These are phyloP conservation scores for Xestia c-nigrum DNA, from an alignment of 2,888 invertebrate species.

Conservation along the genomic window DNA sequence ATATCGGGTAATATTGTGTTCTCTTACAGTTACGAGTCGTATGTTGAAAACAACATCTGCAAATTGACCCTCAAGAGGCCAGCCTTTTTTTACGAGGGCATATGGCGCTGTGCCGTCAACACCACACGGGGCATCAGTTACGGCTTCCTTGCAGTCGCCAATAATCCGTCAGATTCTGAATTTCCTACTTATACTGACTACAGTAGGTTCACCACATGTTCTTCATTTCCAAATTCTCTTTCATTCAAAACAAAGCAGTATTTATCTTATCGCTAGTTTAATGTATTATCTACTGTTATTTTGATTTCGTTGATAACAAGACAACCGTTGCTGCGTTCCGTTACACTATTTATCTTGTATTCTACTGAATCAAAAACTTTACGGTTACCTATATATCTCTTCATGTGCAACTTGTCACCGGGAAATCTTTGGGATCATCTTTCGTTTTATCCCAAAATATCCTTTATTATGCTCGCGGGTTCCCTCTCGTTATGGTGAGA, in stretches of 20 bases:
- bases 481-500: background rate
- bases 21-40: constrained; percentile 70
- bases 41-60: constrained; percentile 72
- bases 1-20: background rate
- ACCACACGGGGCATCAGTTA: constrained; percentile 75
- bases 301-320: background rate
- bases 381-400: background rate
- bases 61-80: constrained; percentile 77
- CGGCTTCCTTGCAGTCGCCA: constrained; percentile 72
- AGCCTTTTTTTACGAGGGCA: constrained; percentile 68
- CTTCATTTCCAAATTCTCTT: background rate
- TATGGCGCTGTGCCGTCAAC: constrained; percentile 85
- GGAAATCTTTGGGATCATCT: background rate
- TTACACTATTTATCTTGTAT: background rate
- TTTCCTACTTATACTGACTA: no score
- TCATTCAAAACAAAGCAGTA: background rate
- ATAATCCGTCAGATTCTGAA: background rate
- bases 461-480: background rate
- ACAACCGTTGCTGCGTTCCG: background rate
- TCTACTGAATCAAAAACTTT: no score
- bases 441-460: background rate
- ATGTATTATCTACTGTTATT: background rate
- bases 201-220: constrained; percentile 10
- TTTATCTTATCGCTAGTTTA: background rate
- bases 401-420: background rate